phyloP scores from a whole-genome alignment of 1,140 invertebrate genomes.

The Musca domestica region DNA sequence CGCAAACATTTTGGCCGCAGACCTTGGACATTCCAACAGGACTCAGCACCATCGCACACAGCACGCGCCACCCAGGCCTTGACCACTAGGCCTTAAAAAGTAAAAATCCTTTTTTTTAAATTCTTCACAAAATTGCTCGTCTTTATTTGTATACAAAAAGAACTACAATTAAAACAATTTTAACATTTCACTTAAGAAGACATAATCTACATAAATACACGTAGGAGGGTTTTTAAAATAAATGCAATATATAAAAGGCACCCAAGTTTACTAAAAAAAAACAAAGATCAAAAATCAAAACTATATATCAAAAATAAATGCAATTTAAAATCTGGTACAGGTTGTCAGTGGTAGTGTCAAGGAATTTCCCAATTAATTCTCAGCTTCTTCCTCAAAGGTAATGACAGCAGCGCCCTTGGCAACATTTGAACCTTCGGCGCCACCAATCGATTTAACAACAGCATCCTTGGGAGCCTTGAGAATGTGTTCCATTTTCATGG shows the following conservation, averaged over 20 bases:
- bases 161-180: too few species aligned
- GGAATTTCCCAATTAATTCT: neutral
- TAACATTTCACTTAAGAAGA: too few species aligned
- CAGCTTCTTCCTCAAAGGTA: conserved; percentile 54
- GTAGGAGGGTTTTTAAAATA: neutral
- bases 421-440: conserved; percentile 78
- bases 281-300: conserved; percentile 21
- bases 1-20: too few species aligned
- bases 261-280: conserved; percentile 46
- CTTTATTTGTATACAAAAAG: too few species aligned
- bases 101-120: too few species aligned
- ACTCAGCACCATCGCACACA: too few species aligned
- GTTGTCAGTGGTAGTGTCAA: neutral
- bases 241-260: conserved; percentile 9
- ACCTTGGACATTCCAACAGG: too few species aligned
- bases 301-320: conserved; percentile 35
- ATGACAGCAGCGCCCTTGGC: conserved; percentile 69
- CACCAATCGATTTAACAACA: conserved; percentile 70
- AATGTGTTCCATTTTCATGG: conserved; percentile 99
- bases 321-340: conserved; percentile 35
- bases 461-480: conserved; percentile 78
- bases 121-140: too few species aligned
- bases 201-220: neutral
- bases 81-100: too few species aligned
- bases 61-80: too few species aligned